These are phyloP conservation scores for Heterotilapia buettikoferi DNA, from an alignment of 2,113 vertebrate genomes.

Conservation along the genomic window DNA sequence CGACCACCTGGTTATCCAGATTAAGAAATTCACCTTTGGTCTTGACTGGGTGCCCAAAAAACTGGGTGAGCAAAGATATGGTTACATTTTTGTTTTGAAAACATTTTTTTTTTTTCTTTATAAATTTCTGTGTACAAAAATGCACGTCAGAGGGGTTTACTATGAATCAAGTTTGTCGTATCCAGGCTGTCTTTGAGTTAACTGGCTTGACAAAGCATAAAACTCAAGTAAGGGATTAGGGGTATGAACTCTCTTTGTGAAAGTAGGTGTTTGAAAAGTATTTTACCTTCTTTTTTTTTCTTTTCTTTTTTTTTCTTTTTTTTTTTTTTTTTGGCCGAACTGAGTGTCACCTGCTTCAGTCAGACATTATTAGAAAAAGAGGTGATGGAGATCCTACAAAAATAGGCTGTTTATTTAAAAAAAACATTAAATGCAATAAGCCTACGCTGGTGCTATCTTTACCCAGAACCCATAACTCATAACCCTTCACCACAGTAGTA, in stretches of 20 bases:
- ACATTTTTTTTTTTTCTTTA: neutral
- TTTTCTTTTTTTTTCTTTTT: fast-evolving
- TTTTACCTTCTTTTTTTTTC: neutral
- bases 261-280: neutral
- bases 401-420: neutral
- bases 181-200: neutral
- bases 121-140: neutral
- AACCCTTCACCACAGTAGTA: neutral
- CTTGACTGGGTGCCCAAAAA: slow-evolving; percentile 99
- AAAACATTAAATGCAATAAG: neutral
- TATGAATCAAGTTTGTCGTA: neutral
- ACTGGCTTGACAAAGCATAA: neutral
- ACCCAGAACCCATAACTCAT: neutral
- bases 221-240: neutral
- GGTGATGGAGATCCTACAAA: neutral
- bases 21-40: slow-evolving; percentile 99
- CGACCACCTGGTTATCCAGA: slow-evolving; percentile 96
- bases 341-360: neutral
- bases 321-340: fast-evolving
- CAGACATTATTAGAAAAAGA: neutral
- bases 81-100: neutral
- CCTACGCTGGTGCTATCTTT: neutral
- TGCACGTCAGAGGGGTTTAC: neutral
- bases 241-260: neutral
- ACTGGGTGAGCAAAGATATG: slow-evolving; percentile 77